Percentiles rank a stretch among this genome's conserved stretches.
phyloP scores from a whole-genome alignment of 2,888 invertebrate species.

The Nymphalis urticae region DNA sequence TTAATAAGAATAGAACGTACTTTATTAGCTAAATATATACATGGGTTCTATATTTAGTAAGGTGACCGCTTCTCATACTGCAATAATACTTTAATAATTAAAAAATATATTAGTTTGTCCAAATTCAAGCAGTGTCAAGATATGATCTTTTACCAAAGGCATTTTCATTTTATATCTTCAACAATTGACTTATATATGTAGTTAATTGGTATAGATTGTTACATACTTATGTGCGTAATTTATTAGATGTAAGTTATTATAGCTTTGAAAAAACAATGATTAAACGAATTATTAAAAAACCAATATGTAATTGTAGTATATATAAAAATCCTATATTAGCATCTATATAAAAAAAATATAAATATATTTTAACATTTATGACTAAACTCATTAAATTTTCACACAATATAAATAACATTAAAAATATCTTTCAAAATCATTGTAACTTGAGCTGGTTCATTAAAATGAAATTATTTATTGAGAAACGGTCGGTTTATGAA shows the following conservation, averaged over 20 bases:
- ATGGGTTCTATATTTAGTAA: conserved; percentile 58
- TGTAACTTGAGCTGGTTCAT: neutral
- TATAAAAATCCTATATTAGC: too few species aligned
- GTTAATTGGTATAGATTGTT: neutral
- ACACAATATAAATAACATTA: too few species aligned
- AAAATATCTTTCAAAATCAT: neutral
- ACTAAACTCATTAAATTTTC: too few species aligned
- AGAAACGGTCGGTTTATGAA: conserved; percentile 43
- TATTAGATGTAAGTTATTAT: neutral
- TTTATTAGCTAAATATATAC: conserved; percentile 57
- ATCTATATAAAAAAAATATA: too few species aligned
- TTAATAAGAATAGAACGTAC: conserved; percentile 49
- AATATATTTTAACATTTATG: too few species aligned
- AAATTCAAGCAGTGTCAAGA: neutral
- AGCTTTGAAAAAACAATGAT: too few species aligned
- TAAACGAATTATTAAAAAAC: too few species aligned
- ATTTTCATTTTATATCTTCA: too few species aligned
- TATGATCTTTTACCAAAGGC: too few species aligned
- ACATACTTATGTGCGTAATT: neutral
- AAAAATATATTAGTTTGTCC: neutral
- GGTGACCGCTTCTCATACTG: conserved; percentile 58
- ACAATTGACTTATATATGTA: too few species aligned
- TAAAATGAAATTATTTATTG: conserved; percentile 24
- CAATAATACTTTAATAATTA: neutral
- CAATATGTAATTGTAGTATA: too few species aligned